Base-by-base conservation (phyloP, 2,888 invertebrate species). In the Galerucella nymphaeae region DNA sequence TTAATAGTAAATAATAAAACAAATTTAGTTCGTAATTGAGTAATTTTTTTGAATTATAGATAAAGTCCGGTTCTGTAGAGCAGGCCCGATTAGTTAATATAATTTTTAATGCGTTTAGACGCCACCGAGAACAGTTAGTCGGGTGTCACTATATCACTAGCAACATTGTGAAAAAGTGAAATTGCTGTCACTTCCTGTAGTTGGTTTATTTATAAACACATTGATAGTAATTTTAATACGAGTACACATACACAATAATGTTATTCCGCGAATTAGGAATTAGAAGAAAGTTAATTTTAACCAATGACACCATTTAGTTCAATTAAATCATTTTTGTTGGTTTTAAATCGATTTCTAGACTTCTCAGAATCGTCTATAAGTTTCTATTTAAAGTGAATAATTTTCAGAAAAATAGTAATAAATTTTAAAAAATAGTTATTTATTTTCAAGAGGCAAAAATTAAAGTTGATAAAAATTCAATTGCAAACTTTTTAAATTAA, bases 111-210 rank as follows among this genome's bases (percentile, higher is more conserved):
- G n/a, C 23, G 23, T 18, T 66, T 14, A 61, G 66, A 71, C 61
- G 66, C 61, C 66, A 57, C 6, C 8, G 50, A 41, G 61, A 61
- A 41, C 30, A 59, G 57, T 67, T 30, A 20, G n/a, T 57, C 45
- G 57, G 18, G 65, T 62, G 70, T 75, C 67, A 75, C 61, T 70
- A 58, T 74, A 72, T 72, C 70, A 69, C 68, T 68, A 66, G 69
- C 68, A 64, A 66, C 64, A 70, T 72, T 62, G 70, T 70, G 64
- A 67, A 72, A 70, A 71, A 66, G 63, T 53, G 71, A 73, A 73
- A 73, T 58, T 64, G 71, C 71, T 57, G 20, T 20, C 62, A 70
- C 70, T 75, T 76, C 76, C 76, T 76, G 76, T 71, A 71, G 38
- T 38, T 38, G 59, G 38, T 66, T 58, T 65, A 66, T 66, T 66